Evolutionary conservation across 2,888 invertebrate species (phyloP), one percentile per base, ranked within the genome.

Genomic region (Lasius platythorax): DNA sequence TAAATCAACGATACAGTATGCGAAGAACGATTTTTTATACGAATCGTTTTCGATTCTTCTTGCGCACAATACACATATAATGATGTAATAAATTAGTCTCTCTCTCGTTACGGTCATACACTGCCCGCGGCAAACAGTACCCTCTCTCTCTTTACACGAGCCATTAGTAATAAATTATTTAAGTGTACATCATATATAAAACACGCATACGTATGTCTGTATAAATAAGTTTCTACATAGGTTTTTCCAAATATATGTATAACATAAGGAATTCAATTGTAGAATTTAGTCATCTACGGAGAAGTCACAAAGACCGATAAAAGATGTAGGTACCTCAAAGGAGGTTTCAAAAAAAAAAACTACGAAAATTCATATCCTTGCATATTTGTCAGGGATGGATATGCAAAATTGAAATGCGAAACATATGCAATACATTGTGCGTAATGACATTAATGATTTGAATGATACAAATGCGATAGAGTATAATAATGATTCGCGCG

Each of bases 81-180:
- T n/a, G 43, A 79, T 53, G 8, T 43, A 28, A 76, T 68, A 61
- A 53, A 68, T 67, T 68, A 37, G 9, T 83, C 33, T 58, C 43
- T 83, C 33, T 58, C 43, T 46, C 6, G 53, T 87, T 75, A 68
- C 28, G 64, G 64, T 43, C 74, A 87, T 87, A 81, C 82, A 87
- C 67, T 53, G 84, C 40, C 64, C 64, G 63, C 78, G 86, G 87
- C 82, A 81, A 83, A 40, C 87, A 85, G 79, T 81, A 43, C 58
- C 78, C 23, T 23, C 23, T 23, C 56, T 56, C 68, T 56, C 68
- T 86, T 87, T 88, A 85, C 70, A 90, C 50, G 50, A 81, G 81
- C 53, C 83, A 74, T 85, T 86, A 85, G 72, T 86, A 83, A 90
- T 92, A 91, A 92, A 83, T 92, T 88, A 89, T 85, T 88, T 89